These are phyloP conservation scores for Halesus radiatus DNA, from an alignment of 1,140 invertebrate genomes.

Conservation along the genomic window DNA sequence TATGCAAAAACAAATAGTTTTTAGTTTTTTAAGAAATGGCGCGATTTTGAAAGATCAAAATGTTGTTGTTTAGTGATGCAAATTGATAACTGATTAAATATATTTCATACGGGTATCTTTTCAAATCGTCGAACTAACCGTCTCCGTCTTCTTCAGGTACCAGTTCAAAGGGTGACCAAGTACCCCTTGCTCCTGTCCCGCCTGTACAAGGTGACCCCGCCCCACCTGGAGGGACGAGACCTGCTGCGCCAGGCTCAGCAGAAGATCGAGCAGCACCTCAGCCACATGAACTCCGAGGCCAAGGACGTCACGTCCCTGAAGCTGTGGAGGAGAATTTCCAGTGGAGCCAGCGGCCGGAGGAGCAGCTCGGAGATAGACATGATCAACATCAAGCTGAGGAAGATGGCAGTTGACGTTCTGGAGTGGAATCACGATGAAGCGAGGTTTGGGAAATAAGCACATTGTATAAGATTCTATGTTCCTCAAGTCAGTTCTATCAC, in stretches of 20 bases:
- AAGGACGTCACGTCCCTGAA: constrained; percentile 89
- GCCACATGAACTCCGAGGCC: constrained; percentile 95
- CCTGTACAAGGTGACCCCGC: constrained; percentile 91
- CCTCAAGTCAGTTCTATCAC: no score
- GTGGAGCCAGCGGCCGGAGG: constrained; percentile 78
- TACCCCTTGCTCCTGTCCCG: constrained; percentile 93
- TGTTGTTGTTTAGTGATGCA: no score
- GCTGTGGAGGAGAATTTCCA: constrained; percentile 90
- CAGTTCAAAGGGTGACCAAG: constrained; percentile 91
- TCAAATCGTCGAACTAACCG: no score
- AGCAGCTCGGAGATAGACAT: constrained; percentile 85
- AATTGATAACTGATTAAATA: no score
- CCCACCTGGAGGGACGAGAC: constrained; percentile 82
- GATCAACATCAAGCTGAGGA: constrained; percentile 88
- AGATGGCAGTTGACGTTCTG: constrained; percentile 92
- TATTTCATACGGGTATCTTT: no score
- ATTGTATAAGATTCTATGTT: no score
- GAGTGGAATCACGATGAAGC: constrained; percentile 95
- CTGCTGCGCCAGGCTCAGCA: constrained; percentile 87
- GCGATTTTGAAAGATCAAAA: no score
- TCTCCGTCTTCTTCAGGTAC: constrained; percentile 73
- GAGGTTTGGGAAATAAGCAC: constrained; percentile 61
- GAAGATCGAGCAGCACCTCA: constrained; percentile 93
- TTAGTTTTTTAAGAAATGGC: no score
- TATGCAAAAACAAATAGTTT: no score